phyloP scores from a whole-genome alignment of 2,113 vertebrate species.

The Bos javanicus region DNA sequence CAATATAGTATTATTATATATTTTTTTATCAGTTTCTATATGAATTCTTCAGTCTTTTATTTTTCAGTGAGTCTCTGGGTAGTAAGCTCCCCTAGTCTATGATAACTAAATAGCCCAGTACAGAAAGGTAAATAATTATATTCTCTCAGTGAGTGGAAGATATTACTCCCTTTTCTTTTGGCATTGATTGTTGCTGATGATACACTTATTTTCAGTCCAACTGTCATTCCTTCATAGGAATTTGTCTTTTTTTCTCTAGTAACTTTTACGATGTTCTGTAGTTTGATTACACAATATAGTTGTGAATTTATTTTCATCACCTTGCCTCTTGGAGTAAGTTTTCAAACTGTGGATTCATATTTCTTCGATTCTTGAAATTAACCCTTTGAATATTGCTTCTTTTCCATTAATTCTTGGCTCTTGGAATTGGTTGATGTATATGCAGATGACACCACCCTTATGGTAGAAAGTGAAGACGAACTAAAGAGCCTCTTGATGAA shows the following conservation, averaged over 20 bases:
- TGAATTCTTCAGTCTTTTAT: not conserved
- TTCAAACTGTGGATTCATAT: not conserved
- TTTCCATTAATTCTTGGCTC: not conserved
- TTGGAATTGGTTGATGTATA: not conserved
- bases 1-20: not conserved
- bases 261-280: not conserved
- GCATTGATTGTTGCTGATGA: not conserved
- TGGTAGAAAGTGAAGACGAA: not conserved
- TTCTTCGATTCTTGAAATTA: not conserved
- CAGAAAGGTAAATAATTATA: not conserved
- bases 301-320: not conserved
- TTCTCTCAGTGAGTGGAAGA: not conserved
- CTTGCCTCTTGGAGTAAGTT: not conserved
- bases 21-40: not conserved
- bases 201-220: not conserved
- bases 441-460: not conserved
- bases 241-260: not conserved
- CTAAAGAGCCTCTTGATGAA: not conserved
- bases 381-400: not conserved
- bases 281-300: not conserved
- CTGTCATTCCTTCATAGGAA: not conserved
- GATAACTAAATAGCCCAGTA: not conserved
- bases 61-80: not conserved
- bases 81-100: not conserved
- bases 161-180: not conserved